Evolutionary conservation across 1,140 invertebrate species (phyloP).

Genomic region (Drosophila tropicalis): DNA sequence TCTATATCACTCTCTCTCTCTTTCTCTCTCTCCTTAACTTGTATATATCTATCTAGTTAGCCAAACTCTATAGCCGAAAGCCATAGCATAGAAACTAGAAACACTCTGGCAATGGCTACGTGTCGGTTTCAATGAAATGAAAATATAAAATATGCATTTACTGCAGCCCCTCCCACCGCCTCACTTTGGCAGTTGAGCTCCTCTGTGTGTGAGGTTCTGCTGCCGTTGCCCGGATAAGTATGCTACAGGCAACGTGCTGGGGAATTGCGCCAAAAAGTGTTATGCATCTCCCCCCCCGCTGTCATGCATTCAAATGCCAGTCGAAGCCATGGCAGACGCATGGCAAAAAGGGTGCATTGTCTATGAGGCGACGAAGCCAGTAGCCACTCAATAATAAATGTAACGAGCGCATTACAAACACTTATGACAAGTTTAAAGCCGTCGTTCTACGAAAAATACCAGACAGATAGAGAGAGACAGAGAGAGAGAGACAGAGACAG

Average conservation of each 20-base stretch:
- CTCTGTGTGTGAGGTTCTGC: constrained; percentile 5
- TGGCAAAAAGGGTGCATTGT: constrained; percentile 46
- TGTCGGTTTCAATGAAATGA: constrained; percentile 79
- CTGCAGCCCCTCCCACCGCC: constrained; percentile 35
- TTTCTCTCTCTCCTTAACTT: neutral
- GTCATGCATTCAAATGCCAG: constrained; percentile 66
- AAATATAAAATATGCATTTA: constrained; percentile 81
- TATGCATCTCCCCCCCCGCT: neutral
- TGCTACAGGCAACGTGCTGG: constrained; percentile 67
- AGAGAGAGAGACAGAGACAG: neutral
- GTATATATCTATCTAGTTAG: neutral
- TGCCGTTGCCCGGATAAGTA: constrained; percentile 67
- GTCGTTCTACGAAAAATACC: constrained; percentile 32
- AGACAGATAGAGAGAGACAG: neutral
- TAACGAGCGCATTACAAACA: constrained; percentile 79
- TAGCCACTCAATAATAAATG: constrained; percentile 78
- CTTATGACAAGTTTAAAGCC: constrained; percentile 73
- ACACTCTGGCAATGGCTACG: constrained; percentile 36
- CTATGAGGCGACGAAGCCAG: constrained; percentile 55
- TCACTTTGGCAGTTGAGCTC: neutral
- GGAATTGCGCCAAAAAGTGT: constrained; percentile 67
- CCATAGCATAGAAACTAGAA: constrained; percentile 18
- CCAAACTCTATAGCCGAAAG: constrained; percentile 29
- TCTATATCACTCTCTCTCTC: neutral
- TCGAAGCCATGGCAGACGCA: constrained; percentile 12